Evolutionary conservation across 2,797 vertebrate species (phyloP).

Genomic region (Rhabdophis nuchalis): DNA sequence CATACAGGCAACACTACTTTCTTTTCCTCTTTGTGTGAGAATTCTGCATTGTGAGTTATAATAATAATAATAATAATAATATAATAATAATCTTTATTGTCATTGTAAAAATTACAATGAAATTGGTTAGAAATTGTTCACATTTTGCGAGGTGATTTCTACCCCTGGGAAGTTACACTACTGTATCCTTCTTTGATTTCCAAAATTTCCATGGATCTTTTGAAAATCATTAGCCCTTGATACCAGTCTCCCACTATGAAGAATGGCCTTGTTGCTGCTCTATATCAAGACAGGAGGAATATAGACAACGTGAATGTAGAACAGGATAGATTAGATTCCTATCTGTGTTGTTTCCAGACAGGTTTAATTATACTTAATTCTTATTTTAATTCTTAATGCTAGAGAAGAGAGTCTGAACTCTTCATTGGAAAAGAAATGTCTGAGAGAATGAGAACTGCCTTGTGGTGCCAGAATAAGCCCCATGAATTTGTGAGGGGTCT

Average conservation of each 20-base stretch:
- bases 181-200: background rate
- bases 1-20: background rate
- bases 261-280: conserved; percentile 57
- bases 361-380: conserved; percentile 58
- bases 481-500: background rate
- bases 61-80: too few relatives aligned
- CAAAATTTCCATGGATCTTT: background rate
- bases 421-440: background rate
- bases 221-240: background rate
- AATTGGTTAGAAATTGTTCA: background rate
- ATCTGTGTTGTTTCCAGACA: conserved; percentile 62
- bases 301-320: conserved; percentile 36
- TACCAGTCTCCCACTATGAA: background rate
- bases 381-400: background rate
- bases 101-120: too few relatives aligned
- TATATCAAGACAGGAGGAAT: conserved; percentile 43
- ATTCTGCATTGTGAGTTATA: background rate
- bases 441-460: conserved; percentile 12
- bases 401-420: conserved; percentile 13
- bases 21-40: background rate
- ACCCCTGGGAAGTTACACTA: background rate
- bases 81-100: too few relatives aligned
- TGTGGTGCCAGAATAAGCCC: background rate
- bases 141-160: background rate
- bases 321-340: conserved; percentile 58